phyloP scores from a whole-genome alignment of 2,888 invertebrate species.

The Volucella zonaria region DNA sequence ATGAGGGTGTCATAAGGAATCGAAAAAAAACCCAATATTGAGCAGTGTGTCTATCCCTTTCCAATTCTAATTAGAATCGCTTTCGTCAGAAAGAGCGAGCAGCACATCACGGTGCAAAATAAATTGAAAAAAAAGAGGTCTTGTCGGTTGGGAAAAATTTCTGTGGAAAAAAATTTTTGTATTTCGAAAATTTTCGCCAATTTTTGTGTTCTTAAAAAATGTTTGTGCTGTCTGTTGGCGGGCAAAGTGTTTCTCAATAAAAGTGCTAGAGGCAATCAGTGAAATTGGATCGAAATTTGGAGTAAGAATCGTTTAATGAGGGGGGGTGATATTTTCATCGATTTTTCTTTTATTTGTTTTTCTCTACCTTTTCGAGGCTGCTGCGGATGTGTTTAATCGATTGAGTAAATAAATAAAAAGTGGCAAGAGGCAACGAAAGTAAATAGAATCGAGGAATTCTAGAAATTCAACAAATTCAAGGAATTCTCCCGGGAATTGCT shows the following conservation, averaged over 20 bases:
- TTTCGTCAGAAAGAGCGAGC: conserved; percentile 38
- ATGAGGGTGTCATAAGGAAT: conserved; percentile 34
- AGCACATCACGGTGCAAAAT: neutral
- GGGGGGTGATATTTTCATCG: conserved; percentile 10
- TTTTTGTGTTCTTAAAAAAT: neutral
- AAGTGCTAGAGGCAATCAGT: too few species aligned
- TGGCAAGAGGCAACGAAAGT: neutral
- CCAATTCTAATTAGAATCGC: conserved; percentile 53
- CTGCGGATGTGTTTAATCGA: conserved; percentile 37
- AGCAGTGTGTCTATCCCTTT: conserved; percentile 39
- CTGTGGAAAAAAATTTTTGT: conserved; percentile 14
- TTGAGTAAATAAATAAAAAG: conserved; percentile 51
- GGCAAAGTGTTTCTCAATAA: too few species aligned
- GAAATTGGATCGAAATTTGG: too few species aligned
- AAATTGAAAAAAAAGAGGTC: conserved; percentile 16
- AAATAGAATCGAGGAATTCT: conserved; percentile 5
- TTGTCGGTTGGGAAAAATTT: conserved; percentile 48
- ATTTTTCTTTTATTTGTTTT: conserved; percentile 47
- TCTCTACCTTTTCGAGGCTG: conserved; percentile 30
- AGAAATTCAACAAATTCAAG: conserved; percentile 11
- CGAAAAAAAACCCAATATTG: conserved; percentile 30
- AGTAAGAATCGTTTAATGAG: conserved; percentile 3
- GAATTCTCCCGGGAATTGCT: neutral
- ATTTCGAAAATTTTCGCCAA: neutral
- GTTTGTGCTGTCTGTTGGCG: neutral